phyloP scores from a whole-genome alignment of 2,797 vertebrate species.

The Poeciliopsis infans region DNA sequence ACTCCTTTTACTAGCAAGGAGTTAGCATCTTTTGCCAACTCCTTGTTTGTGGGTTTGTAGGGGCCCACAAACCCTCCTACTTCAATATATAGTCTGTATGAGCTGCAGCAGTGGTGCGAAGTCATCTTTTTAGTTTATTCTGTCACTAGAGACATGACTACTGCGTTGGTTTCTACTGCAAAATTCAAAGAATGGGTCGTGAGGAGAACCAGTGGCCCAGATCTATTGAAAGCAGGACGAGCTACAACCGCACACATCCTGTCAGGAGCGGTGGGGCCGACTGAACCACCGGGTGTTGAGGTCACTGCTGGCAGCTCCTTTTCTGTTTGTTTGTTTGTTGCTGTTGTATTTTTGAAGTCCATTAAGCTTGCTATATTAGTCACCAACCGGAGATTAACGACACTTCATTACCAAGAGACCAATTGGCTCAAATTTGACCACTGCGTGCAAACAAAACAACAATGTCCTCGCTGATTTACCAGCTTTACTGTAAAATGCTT shows the following conservation, averaged over 20 bases:
- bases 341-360: background rate
- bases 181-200: background rate
- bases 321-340: background rate
- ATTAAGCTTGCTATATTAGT: background rate
- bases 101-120: background rate
- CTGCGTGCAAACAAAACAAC: background rate
- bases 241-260: conserved; percentile 12
- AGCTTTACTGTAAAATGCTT: background rate
- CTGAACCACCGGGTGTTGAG: background rate
- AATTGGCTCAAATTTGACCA: background rate
- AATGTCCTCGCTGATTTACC: background rate
- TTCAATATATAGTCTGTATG: background rate
- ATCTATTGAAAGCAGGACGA: background rate
- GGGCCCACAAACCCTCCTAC: background rate
- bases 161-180: background rate
- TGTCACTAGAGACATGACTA: background rate
- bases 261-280: background rate
- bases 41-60: no score
- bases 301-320: background rate
- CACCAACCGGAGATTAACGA: background rate
- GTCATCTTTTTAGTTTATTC: background rate
- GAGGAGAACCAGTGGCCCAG: background rate
- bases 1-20: no score
- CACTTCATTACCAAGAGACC: background rate
- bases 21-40: no score